phyloP scores from a whole-genome alignment of 2,113 vertebrate genomes.

The Phrynosoma blainvillii region DNA sequence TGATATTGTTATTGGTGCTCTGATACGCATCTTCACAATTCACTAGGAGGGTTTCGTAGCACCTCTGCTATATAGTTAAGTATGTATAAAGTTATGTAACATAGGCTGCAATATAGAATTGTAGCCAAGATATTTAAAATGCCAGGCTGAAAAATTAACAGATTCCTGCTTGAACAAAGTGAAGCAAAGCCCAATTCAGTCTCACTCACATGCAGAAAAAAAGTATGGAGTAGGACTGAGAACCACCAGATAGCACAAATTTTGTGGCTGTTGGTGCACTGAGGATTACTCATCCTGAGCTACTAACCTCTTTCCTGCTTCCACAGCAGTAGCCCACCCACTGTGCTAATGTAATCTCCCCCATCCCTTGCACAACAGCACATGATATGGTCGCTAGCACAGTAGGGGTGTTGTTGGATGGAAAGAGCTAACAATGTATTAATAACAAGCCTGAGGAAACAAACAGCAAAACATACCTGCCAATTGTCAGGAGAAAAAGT shows the following conservation, averaged over 20 bases:
- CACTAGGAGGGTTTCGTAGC: too few species aligned
- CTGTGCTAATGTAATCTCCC: conserved; percentile 5
- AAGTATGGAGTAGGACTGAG: neutral
- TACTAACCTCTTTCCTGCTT: neutral
- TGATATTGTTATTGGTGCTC: too few species aligned
- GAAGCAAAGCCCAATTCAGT: neutral
- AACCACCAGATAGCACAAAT: too few species aligned
- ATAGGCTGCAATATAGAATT: too few species aligned
- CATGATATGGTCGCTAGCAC: neutral
- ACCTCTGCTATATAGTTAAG: too few species aligned
- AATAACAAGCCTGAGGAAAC: conserved; percentile 24
- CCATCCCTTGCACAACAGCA: neutral
- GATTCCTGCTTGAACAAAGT: neutral
- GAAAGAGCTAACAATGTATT: conserved; percentile 20
- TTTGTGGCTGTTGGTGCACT: neutral
- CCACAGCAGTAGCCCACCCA: neutral
- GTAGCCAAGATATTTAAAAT: neutral
- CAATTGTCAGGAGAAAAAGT: conserved; percentile 14
- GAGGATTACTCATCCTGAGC: neutral
- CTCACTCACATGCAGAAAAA: neutral
- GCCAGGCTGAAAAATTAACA: neutral
- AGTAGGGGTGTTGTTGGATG: neutral
- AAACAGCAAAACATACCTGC: conserved; percentile 20
- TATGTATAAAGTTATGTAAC: too few species aligned
- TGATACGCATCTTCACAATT: too few species aligned